Evolutionary conservation across 2,797 vertebrate genomes (phyloP).

Genomic region (Thunnus albacares): DNA sequence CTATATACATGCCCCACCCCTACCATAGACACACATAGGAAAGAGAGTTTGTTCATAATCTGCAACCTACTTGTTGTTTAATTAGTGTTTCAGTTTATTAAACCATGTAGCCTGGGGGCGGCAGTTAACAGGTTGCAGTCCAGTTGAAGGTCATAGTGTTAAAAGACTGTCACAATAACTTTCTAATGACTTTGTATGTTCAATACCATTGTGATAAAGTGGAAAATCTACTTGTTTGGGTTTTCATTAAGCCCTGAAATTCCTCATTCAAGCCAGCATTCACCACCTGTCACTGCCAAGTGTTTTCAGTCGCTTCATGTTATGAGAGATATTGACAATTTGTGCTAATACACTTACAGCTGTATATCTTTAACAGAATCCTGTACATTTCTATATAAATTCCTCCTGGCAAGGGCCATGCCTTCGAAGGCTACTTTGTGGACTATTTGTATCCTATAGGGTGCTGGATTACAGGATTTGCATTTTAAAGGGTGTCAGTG

Average conservation of each 20-base stretch:
- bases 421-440: conserved; percentile 40
- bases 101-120: conserved; percentile 33
- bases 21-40: not conserved
- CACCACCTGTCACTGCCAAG: not conserved
- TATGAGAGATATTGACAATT: conserved; percentile 1
- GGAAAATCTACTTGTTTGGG: not conserved
- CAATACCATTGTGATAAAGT: conserved; percentile 30
- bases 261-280: not conserved
- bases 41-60: not conserved
- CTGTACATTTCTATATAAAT: conserved; percentile 43
- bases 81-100: not conserved
- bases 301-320: not conserved
- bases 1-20: not conserved
- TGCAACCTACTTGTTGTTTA: not conserved
- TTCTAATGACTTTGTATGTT: conserved; percentile 73
- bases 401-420: conserved; percentile 25
- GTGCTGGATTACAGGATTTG: conserved; percentile 74
- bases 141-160: conserved; percentile 51
- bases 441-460: conserved; percentile 61
- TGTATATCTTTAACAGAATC: conserved; percentile 13
- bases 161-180: conserved; percentile 56
- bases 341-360: not conserved
- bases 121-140: conserved; percentile 70
- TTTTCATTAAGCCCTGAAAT: conserved; percentile 6
- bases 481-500: conserved; percentile 71